Evolutionary conservation across 2,888 invertebrate species (phyloP).

Genomic region (Nemoura dubitans): DNA sequence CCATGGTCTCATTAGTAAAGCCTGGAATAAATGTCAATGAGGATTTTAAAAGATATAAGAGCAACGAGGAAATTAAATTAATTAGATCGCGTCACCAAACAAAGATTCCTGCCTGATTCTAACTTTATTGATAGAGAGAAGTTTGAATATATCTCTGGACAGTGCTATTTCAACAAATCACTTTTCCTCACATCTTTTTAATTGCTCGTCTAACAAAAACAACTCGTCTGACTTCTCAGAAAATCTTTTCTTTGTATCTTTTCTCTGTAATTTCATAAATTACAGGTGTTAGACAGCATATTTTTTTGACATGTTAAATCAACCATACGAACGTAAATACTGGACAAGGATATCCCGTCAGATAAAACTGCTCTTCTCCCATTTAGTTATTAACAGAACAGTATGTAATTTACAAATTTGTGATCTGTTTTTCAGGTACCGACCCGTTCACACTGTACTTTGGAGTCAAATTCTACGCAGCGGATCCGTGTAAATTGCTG

Average conservation of each 20-base stretch:
- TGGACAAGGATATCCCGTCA: constrained; percentile 1
- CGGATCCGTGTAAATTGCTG: constrained; percentile 93
- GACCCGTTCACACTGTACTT: constrained; percentile 89
- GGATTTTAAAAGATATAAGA: neutral
- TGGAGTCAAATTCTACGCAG: constrained; percentile 96
- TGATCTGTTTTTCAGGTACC: constrained; percentile 57
- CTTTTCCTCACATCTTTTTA: neutral
- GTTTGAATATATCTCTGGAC: too few species aligned
- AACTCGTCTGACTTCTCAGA: neutral
- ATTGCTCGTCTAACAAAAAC: neutral
- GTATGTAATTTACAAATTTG: neutral
- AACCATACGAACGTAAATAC: neutral
- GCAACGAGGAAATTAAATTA: neutral
- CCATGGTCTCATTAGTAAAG: neutral
- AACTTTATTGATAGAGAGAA: neutral
- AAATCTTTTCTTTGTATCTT: neutral
- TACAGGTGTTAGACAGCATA: constrained; percentile 16
- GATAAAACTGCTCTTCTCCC: neutral
- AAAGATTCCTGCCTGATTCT: neutral
- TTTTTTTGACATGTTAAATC: neutral
- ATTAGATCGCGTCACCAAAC: neutral
- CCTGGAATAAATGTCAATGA: neutral
- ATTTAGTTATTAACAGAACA: neutral
- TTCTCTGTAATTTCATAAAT: constrained; percentile 37
- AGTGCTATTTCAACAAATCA: neutral